phyloP scores from a whole-genome alignment of 2,113 vertebrate species.

The Cyrtonyx montezumae region DNA sequence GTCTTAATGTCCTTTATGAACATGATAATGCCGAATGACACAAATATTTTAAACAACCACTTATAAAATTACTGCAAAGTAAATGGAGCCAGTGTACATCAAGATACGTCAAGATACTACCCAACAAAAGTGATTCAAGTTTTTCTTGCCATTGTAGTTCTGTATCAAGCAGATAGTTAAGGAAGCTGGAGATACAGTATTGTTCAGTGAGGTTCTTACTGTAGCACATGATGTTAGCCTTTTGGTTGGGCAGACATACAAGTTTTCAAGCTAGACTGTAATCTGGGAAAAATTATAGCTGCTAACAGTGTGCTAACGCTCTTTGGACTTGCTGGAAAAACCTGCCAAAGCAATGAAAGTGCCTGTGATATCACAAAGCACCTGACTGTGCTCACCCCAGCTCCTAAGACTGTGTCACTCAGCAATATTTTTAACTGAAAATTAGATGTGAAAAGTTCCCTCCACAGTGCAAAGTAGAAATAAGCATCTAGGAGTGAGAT shows the following conservation, averaged over 20 bases:
- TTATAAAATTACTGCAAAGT: background rate
- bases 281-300: background rate
- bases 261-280: background rate
- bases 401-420: fast-evolving
- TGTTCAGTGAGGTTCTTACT: background rate
- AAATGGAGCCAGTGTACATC: background rate
- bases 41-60: background rate
- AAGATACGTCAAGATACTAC: background rate
- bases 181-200: background rate
- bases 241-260: background rate
- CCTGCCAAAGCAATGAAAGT: background rate
- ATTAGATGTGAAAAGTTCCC: background rate
- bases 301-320: background rate
- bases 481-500: background rate
- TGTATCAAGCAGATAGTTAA: background rate
- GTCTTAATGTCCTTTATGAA: background rate
- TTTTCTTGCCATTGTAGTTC: background rate
- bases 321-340: background rate
- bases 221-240: background rate
- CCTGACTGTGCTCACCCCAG: background rate
- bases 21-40: background rate
- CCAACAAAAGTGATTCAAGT: background rate
- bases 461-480: background rate
- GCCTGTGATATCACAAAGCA: background rate
- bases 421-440: background rate